Percentiles rank a stretch among this genome's conserved stretches.
phyloP scores from a whole-genome alignment of 2,113 vertebrate species.

The Siniperca knerii region DNA sequence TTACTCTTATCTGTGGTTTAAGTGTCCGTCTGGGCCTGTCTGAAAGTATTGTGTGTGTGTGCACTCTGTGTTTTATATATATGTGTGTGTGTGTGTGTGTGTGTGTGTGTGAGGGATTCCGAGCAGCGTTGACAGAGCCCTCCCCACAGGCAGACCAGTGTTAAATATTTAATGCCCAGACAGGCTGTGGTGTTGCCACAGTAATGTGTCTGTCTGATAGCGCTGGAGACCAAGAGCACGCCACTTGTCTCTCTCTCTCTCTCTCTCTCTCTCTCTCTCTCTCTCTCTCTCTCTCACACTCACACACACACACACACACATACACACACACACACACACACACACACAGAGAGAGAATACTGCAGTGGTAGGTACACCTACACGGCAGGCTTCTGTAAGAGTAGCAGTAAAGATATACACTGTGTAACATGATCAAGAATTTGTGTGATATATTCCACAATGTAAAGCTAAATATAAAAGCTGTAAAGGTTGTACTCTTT shows the following conservation, averaged over 20 bases:
- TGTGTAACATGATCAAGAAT: background rate
- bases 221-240: constrained; percentile 25
- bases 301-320: background rate
- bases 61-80: constrained; percentile 6
- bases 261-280: too few relatives aligned
- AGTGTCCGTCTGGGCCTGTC: constrained; percentile 65
- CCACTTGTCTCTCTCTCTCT: constrained; percentile 4
- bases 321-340: background rate
- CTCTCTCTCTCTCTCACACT: background rate
- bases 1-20: constrained; percentile 60
- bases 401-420: background rate
- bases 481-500: background rate
- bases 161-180: constrained; percentile 83
- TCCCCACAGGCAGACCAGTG: constrained; percentile 64
- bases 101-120: constrained; percentile 28
- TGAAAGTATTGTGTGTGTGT: constrained; percentile 40
- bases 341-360: background rate
- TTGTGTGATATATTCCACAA: background rate
- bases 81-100: constrained; percentile 30
- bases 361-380: too few relatives aligned
- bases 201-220: constrained; percentile 78
- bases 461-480: background rate
- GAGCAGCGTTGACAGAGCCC: constrained; percentile 50
- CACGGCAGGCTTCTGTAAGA: background rate
- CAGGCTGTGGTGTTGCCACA: constrained; percentile 72